Conservation (phyloP, 2,113 vertebrate genomes). For the Mormyrus lacerda region DNA sequence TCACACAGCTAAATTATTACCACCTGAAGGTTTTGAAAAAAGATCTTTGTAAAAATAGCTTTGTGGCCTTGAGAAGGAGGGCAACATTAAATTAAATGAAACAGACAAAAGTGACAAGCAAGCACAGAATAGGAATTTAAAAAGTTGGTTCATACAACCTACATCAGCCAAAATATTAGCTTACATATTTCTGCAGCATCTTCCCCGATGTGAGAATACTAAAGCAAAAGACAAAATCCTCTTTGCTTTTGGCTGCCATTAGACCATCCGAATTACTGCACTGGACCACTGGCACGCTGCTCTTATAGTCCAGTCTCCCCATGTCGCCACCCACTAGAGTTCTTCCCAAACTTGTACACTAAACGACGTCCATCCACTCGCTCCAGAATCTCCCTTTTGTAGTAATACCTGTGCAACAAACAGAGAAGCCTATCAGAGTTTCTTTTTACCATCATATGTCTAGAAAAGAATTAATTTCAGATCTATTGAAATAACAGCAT, state of each 20-base stretch:
- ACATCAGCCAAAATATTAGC: slow-evolving; percentile 70
- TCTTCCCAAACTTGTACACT: slow-evolving; percentile 97
- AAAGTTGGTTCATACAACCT: slow-evolving; percentile 62
- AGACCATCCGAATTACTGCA: neutral
- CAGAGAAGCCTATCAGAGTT: neutral
- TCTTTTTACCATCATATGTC: neutral
- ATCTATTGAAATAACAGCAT: neutral
- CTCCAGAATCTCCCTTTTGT: slow-evolving; percentile 92
- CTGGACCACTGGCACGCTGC: slow-evolving; percentile 45
- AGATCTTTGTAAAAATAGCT: neutral
- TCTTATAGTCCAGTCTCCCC: slow-evolving; percentile 60
- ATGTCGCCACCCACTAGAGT: slow-evolving; percentile 86
- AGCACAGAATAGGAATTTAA: slow-evolving; percentile 3
- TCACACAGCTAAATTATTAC: neutral
- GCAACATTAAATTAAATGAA: slow-evolving; percentile 21
- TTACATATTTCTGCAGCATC: slow-evolving; percentile 57
- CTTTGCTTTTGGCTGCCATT: neutral
- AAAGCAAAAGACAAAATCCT: neutral
- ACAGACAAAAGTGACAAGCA: slow-evolving; percentile 2
- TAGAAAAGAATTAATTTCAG: neutral
- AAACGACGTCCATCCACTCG: slow-evolving; percentile 86
- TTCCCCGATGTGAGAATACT: slow-evolving; percentile 51
- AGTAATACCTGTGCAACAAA: slow-evolving; percentile 77
- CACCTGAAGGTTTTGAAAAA: neutral
- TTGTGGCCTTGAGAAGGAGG: neutral